Base-by-base conservation (phyloP, 2,888 invertebrate genomes). In the Halictus ligatus region DNA sequence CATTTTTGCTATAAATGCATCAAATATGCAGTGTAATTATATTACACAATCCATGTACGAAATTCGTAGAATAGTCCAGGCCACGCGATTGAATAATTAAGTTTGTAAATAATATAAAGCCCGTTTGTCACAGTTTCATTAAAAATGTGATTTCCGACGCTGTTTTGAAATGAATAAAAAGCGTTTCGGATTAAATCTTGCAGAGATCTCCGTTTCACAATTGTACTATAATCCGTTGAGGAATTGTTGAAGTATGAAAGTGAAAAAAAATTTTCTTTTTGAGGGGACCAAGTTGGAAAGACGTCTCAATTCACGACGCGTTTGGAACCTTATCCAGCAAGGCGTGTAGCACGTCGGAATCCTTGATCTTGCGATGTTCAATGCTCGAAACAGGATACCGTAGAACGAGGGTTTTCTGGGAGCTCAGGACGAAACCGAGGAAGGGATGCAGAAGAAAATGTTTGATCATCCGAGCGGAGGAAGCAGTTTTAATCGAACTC, bases 371-470 rank as follows among this genome's bases (percentile, higher is more conserved):
- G 15, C 64, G 29, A 29, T 15, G 64, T 25, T 64, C 29, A 15
- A 64, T 29, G 64, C 64, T 29, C 64, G 64, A 64, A 64, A 64
- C 64, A 64, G 64, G 29, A 64, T 64, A 64, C 29, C 29, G 54
- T 54, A 21, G 60, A 60, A 15, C 25, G 25, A 67, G 21, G 18
- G 0, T 67, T 18, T 29, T 29, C 29, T 29, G 35, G 18, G 21
- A 35, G 35, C 67, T 8, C 7, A 7, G 29, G 15, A 64, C 64
- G 25, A 15, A 64, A 64, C 15, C 21, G 21, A 29, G 21, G 35
- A 2, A 67, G 18, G 4, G 18, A 67, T 1, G 35, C 67, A 18
- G 29, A 29, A 29, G 67, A 15, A 29, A 35, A 35, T 67, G 67
- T 67, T 67, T 67, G 67, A 67, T 67, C 29, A 35, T 67, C 67